Evolutionary conservation across 2,888 invertebrate species (phyloP), one percentile per base, ranked within the genome.

Genomic region (Agrochola lota): DNA sequence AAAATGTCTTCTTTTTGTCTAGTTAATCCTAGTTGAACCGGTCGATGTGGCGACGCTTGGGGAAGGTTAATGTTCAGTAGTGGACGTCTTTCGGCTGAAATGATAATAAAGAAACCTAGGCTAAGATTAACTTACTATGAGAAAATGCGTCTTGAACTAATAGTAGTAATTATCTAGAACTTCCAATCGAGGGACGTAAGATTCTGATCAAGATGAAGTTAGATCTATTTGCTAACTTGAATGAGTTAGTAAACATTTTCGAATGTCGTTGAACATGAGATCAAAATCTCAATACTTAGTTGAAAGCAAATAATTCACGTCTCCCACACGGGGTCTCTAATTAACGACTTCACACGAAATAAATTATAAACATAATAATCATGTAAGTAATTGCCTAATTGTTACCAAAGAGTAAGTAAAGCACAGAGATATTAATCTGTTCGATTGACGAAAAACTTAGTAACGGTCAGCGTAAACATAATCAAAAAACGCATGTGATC

Each of bases 321-420:
- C 60, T 17, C 8, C 3, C n/a, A 35, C 43, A 20, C 6, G n/a
- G 0, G 57, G 23, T 74, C 23, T 20, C 17, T 74, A 74, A 59
- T 74, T 46, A 59, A 35, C 30, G 17, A 59, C 57, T 74, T 74
- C n/a, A 46, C 74, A 46, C 30, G 20, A 74, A 59, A 74, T 74
- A 30, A 74, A 57, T 40, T 57, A 35, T 59, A 57, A 46, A 74
- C 23, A 35, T 46, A 26, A 59, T 74, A n/a, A 35, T 74, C 20
- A 11, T 74, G n/a, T 57, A 57, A 17, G 35, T 83, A 78, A 85
- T 78, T 80, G 76, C 57, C 67, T 68, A 46, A 80, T 70, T 69
- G 23, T 55, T 30, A 6, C 52, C 52, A 60, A 11, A 60, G 64
- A 66, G 26, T 23, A 74, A 26, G 7, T 23, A 17, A 15, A 35